These are phyloP conservation scores for Allygus modestus DNA, from an alignment of 2,888 invertebrate genomes.

Conservation along the genomic window DNA sequence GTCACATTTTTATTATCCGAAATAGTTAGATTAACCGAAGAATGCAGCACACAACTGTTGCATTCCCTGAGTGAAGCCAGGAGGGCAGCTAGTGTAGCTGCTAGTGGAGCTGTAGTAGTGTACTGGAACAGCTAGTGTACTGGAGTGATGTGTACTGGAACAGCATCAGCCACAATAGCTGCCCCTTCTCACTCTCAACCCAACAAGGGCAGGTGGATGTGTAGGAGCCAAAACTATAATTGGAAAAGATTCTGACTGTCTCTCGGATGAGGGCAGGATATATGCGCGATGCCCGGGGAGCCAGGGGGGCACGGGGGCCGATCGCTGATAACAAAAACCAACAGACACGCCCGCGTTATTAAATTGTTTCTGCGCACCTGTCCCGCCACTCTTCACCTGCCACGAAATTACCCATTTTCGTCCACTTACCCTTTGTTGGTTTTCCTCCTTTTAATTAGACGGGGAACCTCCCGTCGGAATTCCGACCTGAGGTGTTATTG, in stretches of 20 bases:
- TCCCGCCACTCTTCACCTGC: conserved; percentile 18
- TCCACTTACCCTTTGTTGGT: conserved; percentile 51
- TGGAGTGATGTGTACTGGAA: too few relatives aligned
- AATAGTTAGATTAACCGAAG: too few relatives aligned
- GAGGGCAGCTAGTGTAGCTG: too few relatives aligned
- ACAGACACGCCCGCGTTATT: conserved; percentile 56
- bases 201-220: conserved; percentile 11
- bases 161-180: too few relatives aligned
- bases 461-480: conserved; percentile 2
- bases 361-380: conserved; percentile 51
- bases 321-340: conserved; percentile 48
- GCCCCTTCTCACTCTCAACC: not conserved
- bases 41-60: too few relatives aligned
- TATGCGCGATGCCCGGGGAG: conserved; percentile 12
- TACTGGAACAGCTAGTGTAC: too few relatives aligned
- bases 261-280: conserved; percentile 13
- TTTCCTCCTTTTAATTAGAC: conserved; percentile 43
- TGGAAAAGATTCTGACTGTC: conserved; percentile 9
- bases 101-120: too few relatives aligned
- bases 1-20: too few relatives aligned
- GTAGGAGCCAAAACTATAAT: not conserved
- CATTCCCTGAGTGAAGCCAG: too few relatives aligned
- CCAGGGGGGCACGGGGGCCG: not conserved
- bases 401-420: conserved; percentile 18
- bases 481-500: conserved; percentile 31